Conservation (phyloP, 2,797 vertebrate genomes). For the Gobionotothen gibberifrons region DNA sequence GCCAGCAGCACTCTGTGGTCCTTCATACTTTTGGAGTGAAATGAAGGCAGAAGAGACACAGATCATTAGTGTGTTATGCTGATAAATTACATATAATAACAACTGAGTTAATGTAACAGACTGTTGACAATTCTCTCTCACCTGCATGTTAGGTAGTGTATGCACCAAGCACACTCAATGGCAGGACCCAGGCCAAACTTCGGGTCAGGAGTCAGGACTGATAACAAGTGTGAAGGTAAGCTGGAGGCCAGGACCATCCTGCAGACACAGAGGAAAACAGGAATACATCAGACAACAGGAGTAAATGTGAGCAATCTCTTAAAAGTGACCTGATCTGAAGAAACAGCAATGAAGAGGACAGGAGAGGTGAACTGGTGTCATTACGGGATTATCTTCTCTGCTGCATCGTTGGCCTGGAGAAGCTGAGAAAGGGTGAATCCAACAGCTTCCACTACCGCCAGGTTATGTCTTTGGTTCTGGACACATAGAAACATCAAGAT, state of each 20-base stretch:
- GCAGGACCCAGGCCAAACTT: constrained; percentile 86
- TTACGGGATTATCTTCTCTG: constrained; percentile 88
- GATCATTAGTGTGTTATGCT: neutral
- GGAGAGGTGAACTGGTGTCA: neutral
- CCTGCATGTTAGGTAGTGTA: constrained; percentile 94
- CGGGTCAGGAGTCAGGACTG: constrained; percentile 82
- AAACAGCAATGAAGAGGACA: neutral
- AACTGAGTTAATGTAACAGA: neutral
- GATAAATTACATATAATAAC: fast-evolving
- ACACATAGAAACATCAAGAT: constrained; percentile 32
- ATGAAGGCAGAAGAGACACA: constrained; percentile 24
- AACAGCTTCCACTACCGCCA: constrained; percentile 91
- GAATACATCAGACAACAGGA: neutral
- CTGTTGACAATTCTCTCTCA: constrained; percentile 61
- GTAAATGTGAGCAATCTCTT: neutral
- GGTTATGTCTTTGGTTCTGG: constrained; percentile 87
- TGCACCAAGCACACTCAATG: constrained; percentile 94
- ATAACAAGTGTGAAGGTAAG: constrained; percentile 87
- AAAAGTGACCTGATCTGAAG: neutral
- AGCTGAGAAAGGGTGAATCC: constrained; percentile 95
- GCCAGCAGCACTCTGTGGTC: constrained; percentile 79
- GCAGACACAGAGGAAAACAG: constrained; percentile 38
- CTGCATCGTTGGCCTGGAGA: constrained; percentile 89
- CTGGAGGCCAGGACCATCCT: constrained; percentile 87
- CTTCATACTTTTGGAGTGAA: constrained; percentile 69